A percentile compares a stretch with the other conserved stretches of the same genome.
These are phyloP conservation scores for Agrotis clavis DNA, from an alignment of 2,888 invertebrate species.

Conservation along the genomic window DNA sequence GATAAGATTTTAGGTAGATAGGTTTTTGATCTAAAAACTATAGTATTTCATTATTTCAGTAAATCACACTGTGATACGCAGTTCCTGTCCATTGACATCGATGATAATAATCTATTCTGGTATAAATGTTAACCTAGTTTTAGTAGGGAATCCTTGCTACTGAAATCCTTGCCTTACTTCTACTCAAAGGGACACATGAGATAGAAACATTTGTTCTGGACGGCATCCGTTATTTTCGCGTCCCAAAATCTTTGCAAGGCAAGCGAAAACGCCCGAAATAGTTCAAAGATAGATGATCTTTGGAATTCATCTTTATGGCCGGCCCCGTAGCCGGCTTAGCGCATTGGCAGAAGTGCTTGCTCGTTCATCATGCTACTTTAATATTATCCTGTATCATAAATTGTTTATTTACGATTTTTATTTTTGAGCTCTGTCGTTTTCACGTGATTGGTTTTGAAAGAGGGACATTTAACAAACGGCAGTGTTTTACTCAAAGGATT, in stretches of 20 bases:
- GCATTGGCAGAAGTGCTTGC: slow-evolving; percentile 32
- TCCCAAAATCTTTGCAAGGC: slow-evolving; percentile 51
- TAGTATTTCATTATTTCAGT: too few relatives aligned
- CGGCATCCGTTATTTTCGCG: slow-evolving; percentile 51
- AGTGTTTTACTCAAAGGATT: too few relatives aligned
- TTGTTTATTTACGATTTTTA: slow-evolving; percentile 33
- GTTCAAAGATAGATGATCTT: slow-evolving; percentile 54
- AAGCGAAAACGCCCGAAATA: slow-evolving; percentile 49
- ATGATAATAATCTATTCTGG: too few relatives aligned
- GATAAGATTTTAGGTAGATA: too few relatives aligned
- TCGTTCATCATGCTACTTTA: slow-evolving; percentile 27
- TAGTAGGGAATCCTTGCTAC: too few relatives aligned
- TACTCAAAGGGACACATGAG: slow-evolving; percentile 26
- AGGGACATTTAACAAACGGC: not conserved
- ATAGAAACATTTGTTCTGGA: slow-evolving; percentile 56
- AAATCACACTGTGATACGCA: too few relatives aligned
- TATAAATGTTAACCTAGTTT: too few relatives aligned
- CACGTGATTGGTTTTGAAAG: slow-evolving; percentile 1
- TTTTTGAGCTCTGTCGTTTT: not conserved
- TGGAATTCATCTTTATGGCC: slow-evolving; percentile 43
- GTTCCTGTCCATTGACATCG: too few relatives aligned
- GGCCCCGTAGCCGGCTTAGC: slow-evolving; percentile 33
- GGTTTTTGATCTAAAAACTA: too few relatives aligned
- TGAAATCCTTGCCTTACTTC: slow-evolving; percentile 16
- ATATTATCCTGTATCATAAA: slow-evolving; percentile 14